Base-by-base conservation (phyloP, 2,113 vertebrate species). In the Dasypus novemcinctus region DNA sequence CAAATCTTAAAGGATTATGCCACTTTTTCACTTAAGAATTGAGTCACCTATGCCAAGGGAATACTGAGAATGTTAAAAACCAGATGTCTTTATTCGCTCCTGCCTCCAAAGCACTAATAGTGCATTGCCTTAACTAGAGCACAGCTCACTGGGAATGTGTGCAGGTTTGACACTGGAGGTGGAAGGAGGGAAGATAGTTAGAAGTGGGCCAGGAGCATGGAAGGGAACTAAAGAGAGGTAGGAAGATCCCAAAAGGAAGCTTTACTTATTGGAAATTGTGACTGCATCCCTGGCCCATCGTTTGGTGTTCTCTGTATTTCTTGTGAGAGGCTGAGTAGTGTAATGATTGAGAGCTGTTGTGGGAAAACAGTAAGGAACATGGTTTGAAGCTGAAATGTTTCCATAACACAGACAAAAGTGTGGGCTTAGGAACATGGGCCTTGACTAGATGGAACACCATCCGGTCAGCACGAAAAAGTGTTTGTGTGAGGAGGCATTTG, bases 31-130 rank as follows among this genome's bases (percentile, higher is more conserved):
- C 63, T 91, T 86, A 72, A 95, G 64, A 92, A 92, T 71, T 96
- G 94, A 97, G 86, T 97, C 95, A 96, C 88, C 59, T 80, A 79
- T 92, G 82, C 75, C 52, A 93, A 89, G 80, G 87, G 95, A 91
- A 91, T 82, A 83, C 18, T n/a, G 92, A 72, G 49, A 90, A 69
- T 94, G 86, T 87, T 93, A 95, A 90, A 90, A 93, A 25, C 49
- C 38, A 84, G 84, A 91, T 63, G 79, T 75, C 68, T 76, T 92
- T 83, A 84, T 90, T 81, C 95, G 59, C 52, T 93, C 9, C 43
- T 46, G 52, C 25, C 36, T 92, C 38, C 31, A 36, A 52, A 83
- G 91, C 69, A 92, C 21, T 71, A 52, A 66, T 9, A 79, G 15
- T 61, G 59, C 9, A 17, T 31, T 11, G 23, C 69, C 91, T 85